Conservation (phyloP, 92 coral and sea anemone species). For the Isaurus tuberculatus region DNA sequence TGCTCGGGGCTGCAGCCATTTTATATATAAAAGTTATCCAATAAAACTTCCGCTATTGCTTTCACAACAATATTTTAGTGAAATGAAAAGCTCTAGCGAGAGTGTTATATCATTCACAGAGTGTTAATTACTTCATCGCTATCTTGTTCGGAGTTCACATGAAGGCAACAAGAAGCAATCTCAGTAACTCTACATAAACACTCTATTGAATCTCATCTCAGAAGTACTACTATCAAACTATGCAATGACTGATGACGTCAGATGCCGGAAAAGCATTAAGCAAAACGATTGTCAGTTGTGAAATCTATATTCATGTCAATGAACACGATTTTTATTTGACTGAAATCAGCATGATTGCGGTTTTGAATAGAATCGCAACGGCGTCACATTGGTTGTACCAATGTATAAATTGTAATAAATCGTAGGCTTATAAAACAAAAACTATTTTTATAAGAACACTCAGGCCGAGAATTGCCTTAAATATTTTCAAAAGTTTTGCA, state of each 20-base stretch:
- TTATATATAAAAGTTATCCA: not conserved
- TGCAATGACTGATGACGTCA: conserved; percentile 18
- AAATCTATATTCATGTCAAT: not conserved
- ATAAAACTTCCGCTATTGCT: not conserved
- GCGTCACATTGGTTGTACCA: too few relatives aligned
- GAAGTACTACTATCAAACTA: not conserved
- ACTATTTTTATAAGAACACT: too few relatives aligned
- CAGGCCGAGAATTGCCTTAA: too few relatives aligned
- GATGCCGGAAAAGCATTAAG: not conserved
- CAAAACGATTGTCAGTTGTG: not conserved
- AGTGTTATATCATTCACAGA: not conserved
- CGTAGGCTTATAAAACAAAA: too few relatives aligned
- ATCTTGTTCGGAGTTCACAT: not conserved
- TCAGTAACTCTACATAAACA: not conserved
- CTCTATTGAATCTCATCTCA: not conserved
- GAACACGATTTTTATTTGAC: not conserved
- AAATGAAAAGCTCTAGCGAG: not conserved
- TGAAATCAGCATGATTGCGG: not conserved
- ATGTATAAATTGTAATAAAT: too few relatives aligned
- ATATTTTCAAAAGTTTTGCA: too few relatives aligned
- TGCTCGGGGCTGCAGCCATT: conserved; percentile 28
- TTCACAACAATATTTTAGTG: not conserved
- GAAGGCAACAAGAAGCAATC: not conserved
- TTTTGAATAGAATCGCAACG: not conserved
- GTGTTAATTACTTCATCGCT: not conserved